Conservation (phyloP, 1,140 invertebrate species). For the Philaenus spumarius region DNA sequence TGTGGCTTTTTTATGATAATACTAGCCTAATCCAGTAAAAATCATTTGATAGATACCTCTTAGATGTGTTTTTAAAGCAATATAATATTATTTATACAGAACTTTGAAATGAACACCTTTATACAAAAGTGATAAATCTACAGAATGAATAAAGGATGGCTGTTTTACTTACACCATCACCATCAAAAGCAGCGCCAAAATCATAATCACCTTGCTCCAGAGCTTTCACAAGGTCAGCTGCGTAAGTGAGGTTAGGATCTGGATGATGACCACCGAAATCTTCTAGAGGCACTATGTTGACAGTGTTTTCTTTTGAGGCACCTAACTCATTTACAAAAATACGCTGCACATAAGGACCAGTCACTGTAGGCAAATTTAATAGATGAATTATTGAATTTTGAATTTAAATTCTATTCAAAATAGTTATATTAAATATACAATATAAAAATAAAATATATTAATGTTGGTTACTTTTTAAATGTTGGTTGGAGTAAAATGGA, state of each 20-base stretch:
- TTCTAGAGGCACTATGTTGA: constrained; percentile 71
- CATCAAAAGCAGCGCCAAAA: constrained; percentile 98
- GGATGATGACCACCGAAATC: constrained; percentile 98
- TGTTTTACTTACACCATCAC: constrained; percentile 70
- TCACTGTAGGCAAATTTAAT: constrained; percentile 57
- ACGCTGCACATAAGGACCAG: constrained; percentile 87
- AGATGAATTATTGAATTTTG: too few species aligned
- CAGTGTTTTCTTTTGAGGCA: constrained; percentile 51
- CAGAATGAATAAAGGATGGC: not conserved
- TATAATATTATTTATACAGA: too few species aligned
- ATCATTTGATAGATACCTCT: too few species aligned
- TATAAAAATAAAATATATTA: not conserved
- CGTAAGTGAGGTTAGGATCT: constrained; percentile 98
- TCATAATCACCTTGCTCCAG: constrained; percentile 76
- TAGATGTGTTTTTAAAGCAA: too few species aligned
- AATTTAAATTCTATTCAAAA: not conserved
- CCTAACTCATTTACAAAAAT: constrained; percentile 88
- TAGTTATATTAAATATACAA: not conserved
- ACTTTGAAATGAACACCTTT: too few species aligned
- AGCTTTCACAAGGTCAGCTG: constrained; percentile 73
- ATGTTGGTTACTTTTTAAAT: too few species aligned
- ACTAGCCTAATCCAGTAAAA: too few species aligned
- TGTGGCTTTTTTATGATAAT: too few species aligned
- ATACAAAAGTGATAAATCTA: too few species aligned
- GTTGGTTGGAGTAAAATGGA: too few species aligned